phyloP scores from a whole-genome alignment of 2,888 invertebrate species.

The Luperina nickerlii region DNA sequence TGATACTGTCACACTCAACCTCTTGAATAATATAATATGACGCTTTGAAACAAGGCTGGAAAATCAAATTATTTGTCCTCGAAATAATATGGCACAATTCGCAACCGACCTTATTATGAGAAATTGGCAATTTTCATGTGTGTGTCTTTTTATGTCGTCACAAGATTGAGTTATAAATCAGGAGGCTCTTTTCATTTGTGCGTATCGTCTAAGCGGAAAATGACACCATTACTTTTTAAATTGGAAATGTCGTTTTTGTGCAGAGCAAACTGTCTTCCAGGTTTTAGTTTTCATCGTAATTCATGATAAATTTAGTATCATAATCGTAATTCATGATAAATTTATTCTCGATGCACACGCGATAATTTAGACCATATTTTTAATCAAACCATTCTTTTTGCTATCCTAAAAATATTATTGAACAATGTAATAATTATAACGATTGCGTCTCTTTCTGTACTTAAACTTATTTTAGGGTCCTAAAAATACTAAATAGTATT shows the following conservation, averaged over 20 bases:
- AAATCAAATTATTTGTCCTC: constrained; percentile 70
- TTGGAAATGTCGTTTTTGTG: constrained; percentile 50
- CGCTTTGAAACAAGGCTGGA: constrained; percentile 43
- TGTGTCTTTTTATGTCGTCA: constrained; percentile 84
- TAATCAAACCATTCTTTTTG: background rate
- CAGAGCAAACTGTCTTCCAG: constrained; percentile 31
- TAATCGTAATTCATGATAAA: background rate
- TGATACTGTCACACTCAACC: constrained; percentile 24
- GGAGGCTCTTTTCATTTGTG: constrained; percentile 83
- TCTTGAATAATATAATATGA: constrained; percentile 42
- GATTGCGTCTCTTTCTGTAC: background rate
- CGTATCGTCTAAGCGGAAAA: constrained; percentile 82
- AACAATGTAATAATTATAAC: too few species aligned
- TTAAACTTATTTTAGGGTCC: background rate
- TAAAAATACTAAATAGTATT: background rate
- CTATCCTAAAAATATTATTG: background rate
- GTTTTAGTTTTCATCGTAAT: background rate
- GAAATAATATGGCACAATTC: constrained; percentile 74
- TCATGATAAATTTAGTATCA: background rate
- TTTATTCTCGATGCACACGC: background rate
- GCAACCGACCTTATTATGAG: constrained; percentile 85
- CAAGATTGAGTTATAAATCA: constrained; percentile 88
- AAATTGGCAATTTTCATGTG: constrained; percentile 89
- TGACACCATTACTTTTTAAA: constrained; percentile 76
- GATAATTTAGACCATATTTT: background rate